Conservation (phyloP, 2,113 vertebrate species). For the Otis tarda region DNA sequence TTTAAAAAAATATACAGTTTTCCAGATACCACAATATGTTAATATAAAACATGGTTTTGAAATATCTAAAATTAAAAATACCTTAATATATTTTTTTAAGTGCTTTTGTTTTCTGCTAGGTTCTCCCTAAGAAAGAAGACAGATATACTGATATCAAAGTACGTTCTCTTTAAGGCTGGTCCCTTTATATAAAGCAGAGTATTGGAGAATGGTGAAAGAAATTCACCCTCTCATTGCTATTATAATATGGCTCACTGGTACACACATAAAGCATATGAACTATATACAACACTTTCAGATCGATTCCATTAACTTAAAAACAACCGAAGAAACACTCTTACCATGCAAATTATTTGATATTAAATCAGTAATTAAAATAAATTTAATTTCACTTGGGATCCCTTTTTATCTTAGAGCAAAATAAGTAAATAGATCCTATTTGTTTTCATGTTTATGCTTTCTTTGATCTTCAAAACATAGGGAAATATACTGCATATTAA, state of each 20-base stretch:
- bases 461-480: constrained; percentile 39
- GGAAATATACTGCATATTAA: background rate
- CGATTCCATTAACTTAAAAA: background rate
- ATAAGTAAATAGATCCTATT: constrained; percentile 11
- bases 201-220: background rate
- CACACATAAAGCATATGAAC: background rate
- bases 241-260: background rate
- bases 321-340: background rate
- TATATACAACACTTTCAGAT: background rate
- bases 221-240: background rate
- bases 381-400: constrained; percentile 15
- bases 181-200: background rate
- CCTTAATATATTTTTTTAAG: background rate
- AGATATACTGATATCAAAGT: background rate
- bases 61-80: background rate
- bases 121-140: background rate
- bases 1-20: background rate
- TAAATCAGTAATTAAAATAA: constrained; percentile 44
- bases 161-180: background rate
- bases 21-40: background rate
- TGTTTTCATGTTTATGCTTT: constrained; percentile 23
- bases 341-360: background rate
- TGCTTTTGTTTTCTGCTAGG: background rate
- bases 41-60: background rate
- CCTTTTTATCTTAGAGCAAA: constrained; percentile 10